phyloP scores from a whole-genome alignment of 2,113 vertebrate species.

The Gymnobelideus leadbeateri region DNA sequence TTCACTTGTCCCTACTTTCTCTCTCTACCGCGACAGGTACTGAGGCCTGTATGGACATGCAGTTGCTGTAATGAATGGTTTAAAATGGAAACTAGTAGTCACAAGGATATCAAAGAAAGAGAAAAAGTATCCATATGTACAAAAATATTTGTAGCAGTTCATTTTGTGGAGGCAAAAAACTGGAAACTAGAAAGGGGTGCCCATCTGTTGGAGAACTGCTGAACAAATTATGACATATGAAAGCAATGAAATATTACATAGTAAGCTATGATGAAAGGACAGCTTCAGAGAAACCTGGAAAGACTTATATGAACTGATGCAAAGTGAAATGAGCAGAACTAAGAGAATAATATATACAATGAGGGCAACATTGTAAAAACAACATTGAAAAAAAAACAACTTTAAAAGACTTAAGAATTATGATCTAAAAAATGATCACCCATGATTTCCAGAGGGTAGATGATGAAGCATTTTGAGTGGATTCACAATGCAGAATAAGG shows the following conservation, averaged over 20 bases:
- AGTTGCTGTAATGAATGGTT: conserved; percentile 73
- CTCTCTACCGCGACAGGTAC: conserved; percentile 60
- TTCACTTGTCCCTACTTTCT: conserved; percentile 68
- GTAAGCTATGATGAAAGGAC: not conserved
- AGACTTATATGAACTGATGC: not conserved
- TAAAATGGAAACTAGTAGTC: conserved; percentile 71
- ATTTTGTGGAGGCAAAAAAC: not conserved
- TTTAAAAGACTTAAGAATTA: not conserved
- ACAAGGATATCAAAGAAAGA: not conserved
- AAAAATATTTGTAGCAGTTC: not conserved
- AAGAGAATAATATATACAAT: not conserved
- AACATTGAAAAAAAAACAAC: not conserved
- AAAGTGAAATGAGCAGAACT: not conserved
- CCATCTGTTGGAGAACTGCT: not conserved
- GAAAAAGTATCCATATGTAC: not conserved
- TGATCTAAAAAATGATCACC: not conserved
- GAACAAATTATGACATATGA: not conserved
- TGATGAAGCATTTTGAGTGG: not conserved
- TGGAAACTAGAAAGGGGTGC: not conserved
- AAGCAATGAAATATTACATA: not conserved
- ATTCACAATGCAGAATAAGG: not conserved
- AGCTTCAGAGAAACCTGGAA: not conserved
- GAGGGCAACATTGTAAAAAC: not conserved
- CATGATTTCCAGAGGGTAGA: not conserved
- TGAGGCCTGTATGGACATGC: conserved; percentile 67